Conservation (phyloP, 1,140 invertebrate genomes). For the Hycleus cichorii region DNA sequence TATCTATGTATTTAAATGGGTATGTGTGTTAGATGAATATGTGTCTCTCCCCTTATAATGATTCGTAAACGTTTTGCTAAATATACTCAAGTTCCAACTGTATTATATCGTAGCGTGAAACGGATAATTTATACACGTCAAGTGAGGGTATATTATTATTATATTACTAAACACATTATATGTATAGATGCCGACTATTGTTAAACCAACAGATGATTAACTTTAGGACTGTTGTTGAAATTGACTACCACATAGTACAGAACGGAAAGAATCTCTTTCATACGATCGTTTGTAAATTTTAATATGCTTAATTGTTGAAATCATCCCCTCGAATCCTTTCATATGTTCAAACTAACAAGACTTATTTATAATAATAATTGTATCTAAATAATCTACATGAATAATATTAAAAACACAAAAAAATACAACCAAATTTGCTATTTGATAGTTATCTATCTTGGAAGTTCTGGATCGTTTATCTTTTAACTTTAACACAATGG, state of each 20-base stretch:
- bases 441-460: no score
- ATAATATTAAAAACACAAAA: no score
- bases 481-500: no score
- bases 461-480: no score
- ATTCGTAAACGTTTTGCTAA: slow-evolving; percentile 33
- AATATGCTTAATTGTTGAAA: slow-evolving; percentile 31
- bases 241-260: not conserved
- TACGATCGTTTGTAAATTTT: slow-evolving; percentile 33
- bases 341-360: no score
- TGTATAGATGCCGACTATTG: slow-evolving; percentile 22
- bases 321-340: not conserved
- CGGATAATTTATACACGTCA: slow-evolving; percentile 35
- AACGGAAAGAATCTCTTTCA: slow-evolving; percentile 19
- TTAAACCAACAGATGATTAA: slow-evolving; percentile 27
- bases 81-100: slow-evolving; percentile 32
- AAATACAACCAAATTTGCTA: no score
- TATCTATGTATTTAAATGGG: no score
- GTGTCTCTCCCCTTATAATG: slow-evolving; percentile 30
- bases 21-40: no score
- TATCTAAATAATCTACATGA: no score
- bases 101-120: slow-evolving; percentile 34
- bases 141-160: slow-evolving; percentile 1
- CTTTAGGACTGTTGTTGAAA: slow-evolving; percentile 7
- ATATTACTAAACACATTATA: not conserved
- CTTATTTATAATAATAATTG: no score